Evolutionary conservation across 2,888 invertebrate species (phyloP).

Genomic region (Drosophila sordidula): DNA sequence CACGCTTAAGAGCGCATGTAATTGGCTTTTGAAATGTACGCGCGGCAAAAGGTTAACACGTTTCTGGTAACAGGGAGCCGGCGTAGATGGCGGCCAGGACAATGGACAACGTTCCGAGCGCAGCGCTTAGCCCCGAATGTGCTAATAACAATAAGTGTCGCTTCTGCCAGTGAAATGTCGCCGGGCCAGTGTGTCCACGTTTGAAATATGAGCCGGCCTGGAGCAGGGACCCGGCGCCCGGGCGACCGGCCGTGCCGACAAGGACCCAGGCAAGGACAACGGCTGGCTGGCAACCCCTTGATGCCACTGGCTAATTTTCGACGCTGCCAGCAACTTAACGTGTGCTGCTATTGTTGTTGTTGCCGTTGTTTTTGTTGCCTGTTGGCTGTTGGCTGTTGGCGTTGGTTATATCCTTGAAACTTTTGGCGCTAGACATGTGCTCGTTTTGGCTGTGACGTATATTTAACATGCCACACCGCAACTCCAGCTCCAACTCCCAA

Average conservation of each 20-base stretch:
- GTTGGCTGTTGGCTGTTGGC: conserved; percentile 36
- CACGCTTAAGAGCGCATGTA: conserved; percentile 84
- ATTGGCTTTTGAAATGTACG: conserved; percentile 83
- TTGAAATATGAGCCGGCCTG: conserved; percentile 68
- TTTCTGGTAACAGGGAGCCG: conserved; percentile 46
- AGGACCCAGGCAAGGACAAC: conserved; percentile 44
- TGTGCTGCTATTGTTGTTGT: conserved; percentile 23
- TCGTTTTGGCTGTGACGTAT: conserved; percentile 74
- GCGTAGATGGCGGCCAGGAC: conserved; percentile 17
- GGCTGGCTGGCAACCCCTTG: conserved; percentile 49
- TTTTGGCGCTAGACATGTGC: conserved; percentile 74
- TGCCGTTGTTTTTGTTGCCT: conserved; percentile 22
- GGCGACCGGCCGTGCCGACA: conserved; percentile 2
- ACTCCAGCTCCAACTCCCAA: conserved; percentile 48
- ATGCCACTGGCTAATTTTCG: conserved; percentile 60
- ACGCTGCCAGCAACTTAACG: conserved; percentile 70
- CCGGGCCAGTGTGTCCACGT: conserved; percentile 53
- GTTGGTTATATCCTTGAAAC: conserved; percentile 76
- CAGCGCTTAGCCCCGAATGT: conserved; percentile 52
- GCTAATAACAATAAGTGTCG: conserved; percentile 79
- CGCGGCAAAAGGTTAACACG: conserved; percentile 76
- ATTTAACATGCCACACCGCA: conserved; percentile 81
- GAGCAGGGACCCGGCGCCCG: conserved; percentile 7
- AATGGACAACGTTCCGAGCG: conserved; percentile 21
- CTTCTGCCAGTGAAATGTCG: conserved; percentile 52